These are phyloP conservation scores for Prosopocoilus inquinatus DNA, from an alignment of 2,888 invertebrate genomes.

Conservation along the genomic window DNA sequence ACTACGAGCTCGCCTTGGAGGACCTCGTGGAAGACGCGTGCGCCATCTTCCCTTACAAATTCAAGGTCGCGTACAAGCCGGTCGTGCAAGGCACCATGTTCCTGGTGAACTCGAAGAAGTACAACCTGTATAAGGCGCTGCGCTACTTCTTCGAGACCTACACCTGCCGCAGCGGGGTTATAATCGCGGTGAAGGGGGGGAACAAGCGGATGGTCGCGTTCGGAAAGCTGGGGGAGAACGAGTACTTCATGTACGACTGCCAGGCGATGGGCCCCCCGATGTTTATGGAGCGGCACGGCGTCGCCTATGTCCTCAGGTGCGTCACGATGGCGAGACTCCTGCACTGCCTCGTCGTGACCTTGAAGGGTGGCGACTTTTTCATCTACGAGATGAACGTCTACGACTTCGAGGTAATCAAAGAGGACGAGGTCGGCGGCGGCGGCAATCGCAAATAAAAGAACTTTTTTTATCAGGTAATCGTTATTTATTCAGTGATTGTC, in stretches of 20 bases:
- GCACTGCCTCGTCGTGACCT: conserved; percentile 61
- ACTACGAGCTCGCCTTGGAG: conserved; percentile 59
- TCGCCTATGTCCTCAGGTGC: conserved; percentile 61
- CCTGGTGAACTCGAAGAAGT: conserved; percentile 55
- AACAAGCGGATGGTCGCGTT: conserved; percentile 46
- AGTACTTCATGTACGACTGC: conserved; percentile 69
- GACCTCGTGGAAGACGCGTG: conserved; percentile 59
- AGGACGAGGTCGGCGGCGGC: background rate
- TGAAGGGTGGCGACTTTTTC: conserved; percentile 51
- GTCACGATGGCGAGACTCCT: conserved; percentile 56
- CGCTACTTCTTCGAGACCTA: conserved; percentile 57
- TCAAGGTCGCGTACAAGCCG: conserved; percentile 57
- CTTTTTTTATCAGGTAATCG: too few relatives aligned
- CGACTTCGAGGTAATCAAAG: conserved; percentile 34
- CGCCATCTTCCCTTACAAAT: conserved; percentile 58
- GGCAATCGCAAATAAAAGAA: background rate
- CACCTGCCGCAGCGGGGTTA: conserved; percentile 56
- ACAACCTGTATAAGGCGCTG: conserved; percentile 64
- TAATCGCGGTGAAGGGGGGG: conserved; percentile 54
- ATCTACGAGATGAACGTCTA: conserved; percentile 44
- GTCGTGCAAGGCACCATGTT: conserved; percentile 64
- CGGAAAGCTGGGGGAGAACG: conserved; percentile 47
- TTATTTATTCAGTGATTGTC: too few relatives aligned
- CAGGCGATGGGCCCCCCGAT: conserved; percentile 61
- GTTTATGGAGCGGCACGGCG: conserved; percentile 55